Evolutionary conservation across 2,888 invertebrate species (phyloP), one percentile per base, ranked within the genome.

Genomic region (Unio delphinus): DNA sequence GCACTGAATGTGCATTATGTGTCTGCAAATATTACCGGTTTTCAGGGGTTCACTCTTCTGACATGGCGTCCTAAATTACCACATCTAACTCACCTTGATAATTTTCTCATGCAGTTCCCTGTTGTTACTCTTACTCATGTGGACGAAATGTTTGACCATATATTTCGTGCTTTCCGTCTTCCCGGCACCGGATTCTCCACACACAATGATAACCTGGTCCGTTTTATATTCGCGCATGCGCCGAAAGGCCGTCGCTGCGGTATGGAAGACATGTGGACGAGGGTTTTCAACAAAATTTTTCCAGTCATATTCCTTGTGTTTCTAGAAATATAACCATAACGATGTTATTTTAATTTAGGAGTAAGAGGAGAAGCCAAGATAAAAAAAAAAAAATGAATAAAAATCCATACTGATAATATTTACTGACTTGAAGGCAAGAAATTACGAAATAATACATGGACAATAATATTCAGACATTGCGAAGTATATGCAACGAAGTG

Each of bases 121-220:
- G 7, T 55, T 45, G 8, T 63, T 70, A 15, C 65, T 67, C 28
- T 70, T 70, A 55, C 73, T 68, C 73, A 73, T 68, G 15, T 65
- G 63, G 26, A 73, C 63, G 61, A 73, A 68, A 54, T 73, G 73
- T 61, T 70, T 65, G 34, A 73, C 70, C 70, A 73, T 70, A 17
- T 68, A 60, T 65, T 73, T 73, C 26, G 73, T 66, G 55, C 70
- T 73, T 55, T 87, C 87, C 0, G 87, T 87, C 69, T 87, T 87
- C 4, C 87, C 87, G 1, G 86, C 73, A 1, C 87, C 73, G 8
- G 70, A 70, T 57, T 73, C 73, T 11, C 73, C 73, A 60, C 70
- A 67, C 26, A 73, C 70, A 64, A 73, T 59, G 6, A 73, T 70
- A 17, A 73, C 70, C 73, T 81, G 81, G 60, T 81, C 75, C 3